Evolutionary conservation across 30 jellyfish, hydroid and myxozoan genomes (phyloP), one percentile per base, ranked within the genome.

Genomic region (Hydractinia symbiolongicarpus): DNA sequence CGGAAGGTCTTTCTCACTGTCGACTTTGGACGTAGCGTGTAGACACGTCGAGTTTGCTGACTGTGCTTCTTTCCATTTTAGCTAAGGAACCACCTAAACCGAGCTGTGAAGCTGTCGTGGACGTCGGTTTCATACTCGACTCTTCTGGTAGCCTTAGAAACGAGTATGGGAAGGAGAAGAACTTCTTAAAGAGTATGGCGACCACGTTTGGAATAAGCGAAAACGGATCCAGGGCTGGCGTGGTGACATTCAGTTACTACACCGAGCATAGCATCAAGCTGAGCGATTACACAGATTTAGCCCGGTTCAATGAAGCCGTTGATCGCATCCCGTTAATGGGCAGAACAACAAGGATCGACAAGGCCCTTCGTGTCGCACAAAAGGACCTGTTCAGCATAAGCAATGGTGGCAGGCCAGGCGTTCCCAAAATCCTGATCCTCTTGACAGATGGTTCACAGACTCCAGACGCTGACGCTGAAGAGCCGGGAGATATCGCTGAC

Each of bases 381-480:
- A 83, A 89, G 4, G 89, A 89, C 57, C 51, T 84, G 88, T 84
- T 84, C 77, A 68, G 61, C 8, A 13, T 15, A 44, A 55, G 83
- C 56, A 84, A 81, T 52, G 95, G 95, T 19, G 95, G 84, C 52
- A 84, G 95, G 44, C 64, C 88, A 11, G 71, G 79, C 64, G 83
- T 84, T 20, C 85, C 88, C 53, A 89, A 84, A 62, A 21, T 89
- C 54, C 73, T 89, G 67, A 53, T 89, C 73, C 51, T 89, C 64
- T 81, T 89, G 81, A 89, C 97, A 30, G 97, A 89, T 81, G 97
- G 97, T 14, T 67, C 93, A 6, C 97, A 89, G 86, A 89, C 97
- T 0, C 76, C 40, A 20, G 97, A 82, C 73, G 82, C 67, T 6
- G 97, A 82, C 77, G 95, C 95, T 11, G 85, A 69, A 30, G 95